Evolutionary conservation across 1,140 invertebrate species (phyloP).

Genomic region (Bombus balteatus): DNA sequence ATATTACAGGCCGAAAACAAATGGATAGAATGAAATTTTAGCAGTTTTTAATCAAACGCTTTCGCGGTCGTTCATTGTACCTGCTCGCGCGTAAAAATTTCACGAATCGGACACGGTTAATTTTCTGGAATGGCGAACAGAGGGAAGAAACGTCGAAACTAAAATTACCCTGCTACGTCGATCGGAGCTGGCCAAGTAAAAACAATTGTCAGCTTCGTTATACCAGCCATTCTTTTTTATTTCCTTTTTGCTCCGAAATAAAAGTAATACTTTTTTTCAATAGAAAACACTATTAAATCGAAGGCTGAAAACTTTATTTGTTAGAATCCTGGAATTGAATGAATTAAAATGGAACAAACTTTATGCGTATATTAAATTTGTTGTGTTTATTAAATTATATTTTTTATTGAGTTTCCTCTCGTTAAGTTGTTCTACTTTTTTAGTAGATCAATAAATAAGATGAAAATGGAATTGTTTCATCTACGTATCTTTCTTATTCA

Average conservation of each 20-base stretch:
- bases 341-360: background rate
- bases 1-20: slow-evolving; percentile 12
- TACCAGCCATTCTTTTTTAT: background rate
- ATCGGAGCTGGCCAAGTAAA: slow-evolving; percentile 12
- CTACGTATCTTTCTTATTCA: too few species aligned
- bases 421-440: background rate
- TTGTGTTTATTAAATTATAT: background rate
- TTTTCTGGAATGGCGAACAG: background rate
- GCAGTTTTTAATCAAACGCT: slow-evolving; percentile 14
- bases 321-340: too few species aligned
- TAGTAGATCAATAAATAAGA: too few species aligned
- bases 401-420: background rate
- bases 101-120: slow-evolving; percentile 7
- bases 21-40: background rate
- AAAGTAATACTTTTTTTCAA: background rate
- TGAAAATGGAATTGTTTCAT: too few species aligned
- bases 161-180: background rate
- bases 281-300: background rate
- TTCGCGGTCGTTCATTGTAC: slow-evolving; percentile 7
- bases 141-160: background rate
- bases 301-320: background rate
- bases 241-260: background rate
- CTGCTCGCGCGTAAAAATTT: slow-evolving; percentile 4
- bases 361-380: too few species aligned
- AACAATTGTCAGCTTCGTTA: background rate